phyloP scores from a whole-genome alignment of 92 coral and sea anemone species.

The Epizoanthus illoricatus region DNA sequence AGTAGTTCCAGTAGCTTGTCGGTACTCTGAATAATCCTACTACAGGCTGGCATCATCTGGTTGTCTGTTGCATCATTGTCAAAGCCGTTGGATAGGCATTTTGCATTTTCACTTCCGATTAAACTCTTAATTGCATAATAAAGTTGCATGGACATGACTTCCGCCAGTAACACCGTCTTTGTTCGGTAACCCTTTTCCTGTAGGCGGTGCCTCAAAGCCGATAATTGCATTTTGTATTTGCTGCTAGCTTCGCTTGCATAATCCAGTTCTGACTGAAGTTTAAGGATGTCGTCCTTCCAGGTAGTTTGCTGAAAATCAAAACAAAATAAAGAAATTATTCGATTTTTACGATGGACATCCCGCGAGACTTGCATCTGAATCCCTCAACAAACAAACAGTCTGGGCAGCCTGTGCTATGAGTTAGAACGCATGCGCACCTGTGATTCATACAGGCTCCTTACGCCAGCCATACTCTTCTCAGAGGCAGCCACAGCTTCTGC shows the following conservation, averaged over 20 bases:
- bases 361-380: too few relatives aligned
- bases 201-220: constrained; percentile 43
- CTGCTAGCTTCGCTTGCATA: constrained; percentile 58
- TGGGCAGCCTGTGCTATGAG: too few relatives aligned
- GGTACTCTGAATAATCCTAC: constrained; percentile 70
- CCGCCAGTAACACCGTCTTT: constrained; percentile 68
- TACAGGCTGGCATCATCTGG: constrained; percentile 36
- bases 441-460: constrained; percentile 69
- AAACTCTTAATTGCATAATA: constrained; percentile 67
- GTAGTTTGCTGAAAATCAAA: constrained; percentile 49
- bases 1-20: constrained; percentile 69
- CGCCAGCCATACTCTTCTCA: constrained; percentile 66
- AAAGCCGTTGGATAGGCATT: not conserved
- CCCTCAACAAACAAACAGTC: too few relatives aligned
- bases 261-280: constrained; percentile 70
- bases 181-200: constrained; percentile 62
- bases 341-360: too few relatives aligned
- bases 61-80: not conserved
- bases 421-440: constrained; percentile 54
- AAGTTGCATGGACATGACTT: constrained; percentile 86
- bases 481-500: constrained; percentile 69
- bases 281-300: constrained; percentile 53
- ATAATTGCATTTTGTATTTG: constrained; percentile 52
- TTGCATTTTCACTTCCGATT: constrained; percentile 35
- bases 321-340: not conserved